Evolutionary conservation across 2,113 vertebrate species (phyloP), one percentile per base, ranked within the genome.

Genomic region (Mellivora capensis): DNA sequence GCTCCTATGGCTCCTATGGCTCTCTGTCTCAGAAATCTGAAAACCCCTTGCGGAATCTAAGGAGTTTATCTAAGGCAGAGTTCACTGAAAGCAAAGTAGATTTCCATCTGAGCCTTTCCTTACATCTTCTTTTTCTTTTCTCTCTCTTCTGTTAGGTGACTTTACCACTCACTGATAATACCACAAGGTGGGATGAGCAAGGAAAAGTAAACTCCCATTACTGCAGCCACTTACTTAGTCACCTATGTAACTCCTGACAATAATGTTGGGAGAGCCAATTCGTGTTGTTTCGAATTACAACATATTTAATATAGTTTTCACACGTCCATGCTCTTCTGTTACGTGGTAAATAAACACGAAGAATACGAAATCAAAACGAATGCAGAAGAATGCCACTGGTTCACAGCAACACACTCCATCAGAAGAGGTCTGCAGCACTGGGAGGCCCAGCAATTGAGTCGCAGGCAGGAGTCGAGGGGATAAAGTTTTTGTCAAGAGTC

Each of bases 11-110:
- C 96, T 97, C 84, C 77, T 29, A 89, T 0, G 0, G 52, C 47
- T 90, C 86, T 21, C 72, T 94, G 87, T 27, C 88, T 2, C 0
- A 52, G 47, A 95, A 87, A 90, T n/a, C 84, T 82, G 61, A 57
- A 93, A 84, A 69, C 62, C 25, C 79, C 9, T 4, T 18, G 67
- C 15, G 57, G 71, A 86, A 86, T 44, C 39, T 54, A 31, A 77
- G 61, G 0, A 5, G 5, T 77, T 59, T 25, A 44, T 44, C 52
- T n/a, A 29, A 27, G 15, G 44, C 62, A 52, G 52, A 57, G 34
- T 21, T 39, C 8, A 47, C 72, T 27, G 14, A 27, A 72, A 64
- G 21, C 29, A 39, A 77, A 37, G 54, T 10, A 44, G 6, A 52
- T 52, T 71, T 83, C 34, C 44, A 42, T 1, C 64, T 9, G 10